phyloP scores from a whole-genome alignment of 2,797 vertebrate species.

The Danio aesculapii region DNA sequence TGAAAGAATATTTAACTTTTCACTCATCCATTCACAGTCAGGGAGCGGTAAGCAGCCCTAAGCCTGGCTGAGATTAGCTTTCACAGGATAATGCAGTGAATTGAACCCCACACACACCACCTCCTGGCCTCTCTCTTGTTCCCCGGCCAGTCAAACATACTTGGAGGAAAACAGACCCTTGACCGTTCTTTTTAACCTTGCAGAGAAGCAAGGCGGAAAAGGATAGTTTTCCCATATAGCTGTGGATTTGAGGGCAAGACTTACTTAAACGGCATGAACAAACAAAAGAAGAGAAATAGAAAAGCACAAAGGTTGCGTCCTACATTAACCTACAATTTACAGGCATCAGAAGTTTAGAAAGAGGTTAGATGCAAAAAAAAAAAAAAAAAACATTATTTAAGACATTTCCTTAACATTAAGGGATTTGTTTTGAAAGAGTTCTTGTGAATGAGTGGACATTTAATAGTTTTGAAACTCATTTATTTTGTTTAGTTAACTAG shows the following conservation, averaged over 20 bases:
- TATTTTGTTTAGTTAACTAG: no score
- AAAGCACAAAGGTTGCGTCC: conserved; percentile 72
- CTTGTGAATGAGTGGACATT: background rate
- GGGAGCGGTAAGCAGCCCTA: conserved; percentile 74
- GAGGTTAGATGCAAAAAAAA: conserved; percentile 49
- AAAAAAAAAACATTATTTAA: no score
- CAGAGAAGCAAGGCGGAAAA: conserved; percentile 66
- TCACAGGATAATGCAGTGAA: conserved; percentile 82
- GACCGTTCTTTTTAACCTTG: conserved; percentile 79
- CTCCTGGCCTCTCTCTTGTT: conserved; percentile 77
- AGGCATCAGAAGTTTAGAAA: conserved; percentile 65
- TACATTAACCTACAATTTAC: conserved; percentile 65
- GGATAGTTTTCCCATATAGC: conserved; percentile 67
- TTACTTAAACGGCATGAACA: conserved; percentile 69
- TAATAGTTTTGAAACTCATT: no score
- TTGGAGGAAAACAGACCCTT: conserved; percentile 81
- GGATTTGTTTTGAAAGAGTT: conserved; percentile 11
- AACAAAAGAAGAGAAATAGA: conserved; percentile 75
- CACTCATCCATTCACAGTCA: conserved; percentile 76
- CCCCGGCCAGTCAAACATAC: conserved; percentile 79
- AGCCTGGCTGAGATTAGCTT: conserved; percentile 83
- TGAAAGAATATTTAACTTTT: conserved; percentile 87
- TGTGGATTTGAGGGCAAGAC: conserved; percentile 74
- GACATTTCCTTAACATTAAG: no score
- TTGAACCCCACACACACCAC: conserved; percentile 76